Base-by-base conservation (phyloP, 2,113 vertebrate genomes). In the Proterorhinus semilunaris region DNA sequence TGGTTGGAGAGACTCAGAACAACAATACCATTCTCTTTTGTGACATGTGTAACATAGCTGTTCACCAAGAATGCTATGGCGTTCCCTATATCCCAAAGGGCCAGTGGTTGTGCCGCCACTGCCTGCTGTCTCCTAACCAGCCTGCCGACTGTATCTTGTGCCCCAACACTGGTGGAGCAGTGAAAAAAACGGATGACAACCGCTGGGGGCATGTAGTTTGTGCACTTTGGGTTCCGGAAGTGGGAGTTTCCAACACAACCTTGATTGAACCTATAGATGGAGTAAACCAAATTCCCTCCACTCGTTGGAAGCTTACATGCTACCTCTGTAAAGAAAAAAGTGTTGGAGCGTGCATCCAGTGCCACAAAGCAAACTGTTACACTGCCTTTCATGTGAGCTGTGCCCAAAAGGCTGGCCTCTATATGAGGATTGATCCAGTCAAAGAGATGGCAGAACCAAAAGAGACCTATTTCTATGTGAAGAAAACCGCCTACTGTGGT, bases 11-110 rank as follows among this genome's bases (percentile, higher is more conserved):
- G 86, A 95, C 95, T 86, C 95, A 97, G 89, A 95, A 98, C 92
- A 95, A 96, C 90, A 99, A 99, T 53, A 96, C 92, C 0, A 99
- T 99, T 72, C 94, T 99, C n/a, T 98, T 98, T 83, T 99, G 98
- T 10, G 98, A 98, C 74, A 80, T 94, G 92, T 99, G 98, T 91
- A 96, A 97, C 52, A 89, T 98, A 80, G 96, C 96, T 0, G 98
- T 99, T 79, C 98, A 99, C 90, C 98, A 99, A 90, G 98, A 98
- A 89, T 99, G 98, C 82, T 99, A 99, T 11, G 98, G 98, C n/a
- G 97, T 99, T 71, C 98, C 98, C 86, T 98, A 99, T 83, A 95
- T 98, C 83, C 98, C 98, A 0, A 97, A 99, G 90, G 96, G 98
- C 82, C 98, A 97, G 91, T 98, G 97, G 98, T 93, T 97, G 8